These are phyloP conservation scores for Labeo calbasu DNA, from an alignment of 2,797 vertebrate species.

Conservation along the genomic window DNA sequence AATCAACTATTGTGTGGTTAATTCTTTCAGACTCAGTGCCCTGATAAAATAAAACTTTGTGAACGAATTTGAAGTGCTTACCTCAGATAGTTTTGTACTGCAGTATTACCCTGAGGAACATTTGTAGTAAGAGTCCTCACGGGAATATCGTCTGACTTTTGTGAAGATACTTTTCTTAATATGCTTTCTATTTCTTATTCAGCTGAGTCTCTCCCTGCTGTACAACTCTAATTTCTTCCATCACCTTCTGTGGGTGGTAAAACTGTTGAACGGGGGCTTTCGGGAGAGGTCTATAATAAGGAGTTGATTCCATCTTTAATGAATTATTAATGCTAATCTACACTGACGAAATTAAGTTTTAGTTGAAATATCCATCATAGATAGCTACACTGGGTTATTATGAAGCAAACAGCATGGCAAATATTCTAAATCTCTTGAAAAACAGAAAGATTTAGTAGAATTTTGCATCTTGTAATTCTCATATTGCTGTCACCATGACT, in stretches of 20 bases:
- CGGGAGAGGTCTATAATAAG: slow-evolving; percentile 63
- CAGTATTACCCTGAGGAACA: slow-evolving; percentile 58
- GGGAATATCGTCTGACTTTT: slow-evolving; percentile 51
- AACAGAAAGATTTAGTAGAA: not conserved
- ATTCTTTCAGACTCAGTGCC: not conserved
- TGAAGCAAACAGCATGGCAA: slow-evolving; percentile 13
- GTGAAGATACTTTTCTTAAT: slow-evolving; percentile 59
- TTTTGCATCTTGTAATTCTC: not conserved
- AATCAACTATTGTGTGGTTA: not conserved
- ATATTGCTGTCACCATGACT: not conserved
- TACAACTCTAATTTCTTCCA: slow-evolving; percentile 44
- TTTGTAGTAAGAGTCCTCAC: slow-evolving; percentile 20
- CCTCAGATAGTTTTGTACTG: slow-evolving; percentile 36
- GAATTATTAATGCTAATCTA: slow-evolving; percentile 60
- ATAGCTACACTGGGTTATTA: slow-evolving; percentile 17
- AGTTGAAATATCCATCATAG: slow-evolving; percentile 39
- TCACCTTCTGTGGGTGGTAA: slow-evolving; percentile 52
- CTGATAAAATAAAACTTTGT: slow-evolving; percentile 1
- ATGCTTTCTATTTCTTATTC: slow-evolving; percentile 57
- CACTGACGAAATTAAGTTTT: slow-evolving; percentile 56
- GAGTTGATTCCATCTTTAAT: slow-evolving; percentile 64
- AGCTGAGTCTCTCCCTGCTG: slow-evolving; percentile 39
- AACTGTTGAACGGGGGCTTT: slow-evolving; percentile 52
- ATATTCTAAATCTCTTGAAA: slow-evolving; percentile 24
- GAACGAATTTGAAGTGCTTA: slow-evolving; percentile 45